Evolutionary conservation across 2,888 invertebrate species (phyloP), one percentile per base, ranked within the genome.

Genomic region (Acleris cristana): DNA sequence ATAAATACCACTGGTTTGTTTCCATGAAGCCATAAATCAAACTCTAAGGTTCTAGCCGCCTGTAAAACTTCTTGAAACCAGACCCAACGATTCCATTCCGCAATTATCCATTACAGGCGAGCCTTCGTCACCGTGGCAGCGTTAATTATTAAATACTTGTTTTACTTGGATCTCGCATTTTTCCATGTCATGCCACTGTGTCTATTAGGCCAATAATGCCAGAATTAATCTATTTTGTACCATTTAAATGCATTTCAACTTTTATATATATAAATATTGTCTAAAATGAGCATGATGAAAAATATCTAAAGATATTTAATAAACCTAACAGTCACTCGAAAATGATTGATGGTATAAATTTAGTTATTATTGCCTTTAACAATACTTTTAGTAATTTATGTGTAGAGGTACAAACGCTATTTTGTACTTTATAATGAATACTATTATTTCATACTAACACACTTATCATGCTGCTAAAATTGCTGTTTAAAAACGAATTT

Each of bases 161-260:
- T 56, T 18, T 57, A 53, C 40, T 45, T 62, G 30, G 21, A 48
- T 48, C 14, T 53, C 45, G 14, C 26, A 21, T 71, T 72, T 70
- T 70, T 60, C 61, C 34, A 70, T 72, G 72, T 73, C 57, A 64
- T 58, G 58, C 73, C 74, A 76, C 63, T 26, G 14, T 14, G 34
- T 70, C 16, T 1, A n/a, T 73, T 64, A 67, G 71, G 51, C 57
- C 68, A 65, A 69, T 78, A 74, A 74, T 51, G 75, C 75, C 71
- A 72, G 70, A 74, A 74, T 81, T 80, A 75, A 75, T 78, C 86
- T 90, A 91, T 85, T 92, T 92, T 92, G 91, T 91, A 92, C 91
- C 86, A 81, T 85, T 80, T 70, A 79, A 81, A 83, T 84, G 80
- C 80, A 82, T 77, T 74, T 78, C 73, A 73, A 75, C 76, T 80